Percentiles rank a stretch among this genome's conserved stretches.
These are phyloP conservation scores for Seriola quinqueradiata DNA, from an alignment of 2,113 vertebrate species.

Conservation along the genomic window DNA sequence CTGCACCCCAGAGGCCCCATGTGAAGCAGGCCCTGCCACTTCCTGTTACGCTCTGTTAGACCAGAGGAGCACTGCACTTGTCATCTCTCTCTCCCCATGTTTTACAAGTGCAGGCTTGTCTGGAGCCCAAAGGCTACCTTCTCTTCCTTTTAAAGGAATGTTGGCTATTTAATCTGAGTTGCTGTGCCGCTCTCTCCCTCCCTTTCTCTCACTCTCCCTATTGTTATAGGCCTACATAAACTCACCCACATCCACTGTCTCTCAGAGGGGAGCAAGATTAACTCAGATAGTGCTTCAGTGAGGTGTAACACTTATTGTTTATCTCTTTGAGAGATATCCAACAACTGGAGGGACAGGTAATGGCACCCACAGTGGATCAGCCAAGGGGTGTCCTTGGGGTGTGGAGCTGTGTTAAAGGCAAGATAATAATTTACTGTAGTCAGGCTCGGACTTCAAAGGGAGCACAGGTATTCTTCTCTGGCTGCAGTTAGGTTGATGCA, in stretches of 20 bases:
- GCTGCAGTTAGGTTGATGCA: conserved; percentile 63
- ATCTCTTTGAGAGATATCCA: conserved; percentile 42
- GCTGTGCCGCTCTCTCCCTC: conserved; percentile 45
- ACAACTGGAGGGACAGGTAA: conserved; percentile 64
- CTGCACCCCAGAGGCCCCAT: conserved; percentile 73
- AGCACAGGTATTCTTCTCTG: conserved; percentile 77
- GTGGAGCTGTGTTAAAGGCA: conserved; percentile 57
- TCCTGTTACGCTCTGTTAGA: conserved; percentile 81
- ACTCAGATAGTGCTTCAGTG: neutral
- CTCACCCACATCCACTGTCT: conserved; percentile 41
- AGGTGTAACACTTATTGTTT: conserved; percentile 26
- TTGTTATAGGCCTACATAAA: conserved; percentile 61
- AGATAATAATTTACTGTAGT: conserved; percentile 75
- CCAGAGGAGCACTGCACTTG: conserved; percentile 70
- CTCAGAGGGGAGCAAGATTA: conserved; percentile 33
- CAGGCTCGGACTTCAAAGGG: conserved; percentile 71
- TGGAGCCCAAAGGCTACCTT: conserved; percentile 77
- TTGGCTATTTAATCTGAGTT: conserved; percentile 73
- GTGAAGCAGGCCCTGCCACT: conserved; percentile 77
- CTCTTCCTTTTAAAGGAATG: conserved; percentile 83
- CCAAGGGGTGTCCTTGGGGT: conserved; percentile 62
- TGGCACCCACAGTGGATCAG: conserved; percentile 54
- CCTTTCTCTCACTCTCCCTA: conserved; percentile 21
- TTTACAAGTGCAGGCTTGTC: conserved; percentile 81
- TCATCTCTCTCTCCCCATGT: conserved; percentile 50